Percentiles rank a stretch among this genome's conserved stretches.
Conservation (phyloP, 2,113 vertebrate genomes). For the Apaloderma vittatum region DNA sequence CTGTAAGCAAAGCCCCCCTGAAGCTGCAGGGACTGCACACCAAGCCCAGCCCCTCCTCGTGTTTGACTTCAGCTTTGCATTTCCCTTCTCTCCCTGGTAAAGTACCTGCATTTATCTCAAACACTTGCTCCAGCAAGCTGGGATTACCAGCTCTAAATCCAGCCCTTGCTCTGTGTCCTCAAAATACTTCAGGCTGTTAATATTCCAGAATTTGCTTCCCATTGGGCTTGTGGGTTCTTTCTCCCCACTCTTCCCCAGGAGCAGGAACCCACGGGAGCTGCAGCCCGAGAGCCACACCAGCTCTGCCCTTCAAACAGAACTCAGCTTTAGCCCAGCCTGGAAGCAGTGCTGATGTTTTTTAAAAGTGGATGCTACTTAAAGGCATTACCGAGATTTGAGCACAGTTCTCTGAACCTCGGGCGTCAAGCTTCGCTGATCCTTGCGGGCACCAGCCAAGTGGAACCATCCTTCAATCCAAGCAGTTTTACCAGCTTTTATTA, state of each 20-base stretch:
- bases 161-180: neutral
- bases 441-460: slow-evolving; percentile 61
- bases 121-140: neutral
- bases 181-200: neutral
- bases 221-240: neutral
- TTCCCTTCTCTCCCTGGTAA: neutral
- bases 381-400: neutral
- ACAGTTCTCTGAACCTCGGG: neutral
- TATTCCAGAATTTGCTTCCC: neutral
- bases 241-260: neutral
- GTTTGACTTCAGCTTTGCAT: neutral
- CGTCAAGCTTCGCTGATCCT: neutral
- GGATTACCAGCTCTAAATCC: neutral
- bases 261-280: fast-evolving
- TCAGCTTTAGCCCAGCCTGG: neutral
- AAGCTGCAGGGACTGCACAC: neutral
- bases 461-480: slow-evolving; percentile 79
- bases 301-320: neutral
- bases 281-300: neutral
- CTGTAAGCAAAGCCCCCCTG: fast-evolving
- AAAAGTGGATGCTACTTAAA: neutral
- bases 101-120: neutral
- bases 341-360: neutral
- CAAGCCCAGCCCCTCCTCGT: neutral
- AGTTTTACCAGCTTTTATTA: slow-evolving; percentile 84